Base-by-base conservation (phyloP, 2,888 invertebrate genomes). In the Dione vanillae region DNA sequence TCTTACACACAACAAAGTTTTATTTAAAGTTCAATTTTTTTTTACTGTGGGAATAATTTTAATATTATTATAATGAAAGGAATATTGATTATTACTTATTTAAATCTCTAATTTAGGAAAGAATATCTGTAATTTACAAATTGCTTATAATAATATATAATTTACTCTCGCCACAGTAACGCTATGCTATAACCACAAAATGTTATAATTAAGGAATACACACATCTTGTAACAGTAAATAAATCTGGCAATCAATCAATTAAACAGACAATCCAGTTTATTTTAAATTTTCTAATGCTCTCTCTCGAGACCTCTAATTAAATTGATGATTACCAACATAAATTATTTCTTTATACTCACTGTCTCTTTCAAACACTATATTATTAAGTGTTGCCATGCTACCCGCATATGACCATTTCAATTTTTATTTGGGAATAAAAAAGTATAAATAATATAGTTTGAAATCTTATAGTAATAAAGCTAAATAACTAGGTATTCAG, bases 231-330 rank as follows among this genome's bases (percentile, higher is more conserved):
- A 41, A 43, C 12, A 9, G 43, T 43, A 59, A 14, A 43, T 59
- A 43, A 59, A 59, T 59, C 59, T 59, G 59, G 59, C 59, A 40
- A 16, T 56, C 37, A 56, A 51, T 20, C 6, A 51, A 14, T 49
- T 49, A 20, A 6, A 16, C 10, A 12, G 10, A 45, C 27, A 43
- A 43, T 61, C 43, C 6, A 64, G 47, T 64, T 7, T 37, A 16
- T 49, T 49, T 12, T 10, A 11, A 12, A 16, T 27, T 37, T 49
- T 49, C 45, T 64, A 47, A 49, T 49, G 37, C 49, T 64, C 47
- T 64, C 45, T 16, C 19, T n/a, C 35, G 16, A 37, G 2, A 64
- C 47, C 62, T 47, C 27, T 47, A 37, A 12, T 16, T 37, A 11
- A 11, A 47, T 19, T 5, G 16, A 45, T 37, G 49, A 64, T 49